Percentiles rank a stretch among this genome's conserved stretches.
Conservation (phyloP, 2,113 vertebrate genomes). For the Capreolus pygargus region DNA sequence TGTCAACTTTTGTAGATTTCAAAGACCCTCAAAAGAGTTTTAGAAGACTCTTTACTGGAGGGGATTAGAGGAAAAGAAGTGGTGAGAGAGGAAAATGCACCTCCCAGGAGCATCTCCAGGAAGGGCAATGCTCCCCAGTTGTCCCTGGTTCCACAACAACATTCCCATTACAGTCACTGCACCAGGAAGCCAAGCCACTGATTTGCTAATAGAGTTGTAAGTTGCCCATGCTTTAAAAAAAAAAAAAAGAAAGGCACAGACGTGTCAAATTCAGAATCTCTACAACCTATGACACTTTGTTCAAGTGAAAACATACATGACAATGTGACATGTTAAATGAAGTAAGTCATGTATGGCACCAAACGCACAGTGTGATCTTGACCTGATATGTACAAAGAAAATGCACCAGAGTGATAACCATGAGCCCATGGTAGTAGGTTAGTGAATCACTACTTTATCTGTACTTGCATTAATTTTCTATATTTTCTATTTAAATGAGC, state of each 20-base stretch:
- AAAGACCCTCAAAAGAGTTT: background rate
- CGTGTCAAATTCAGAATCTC: background rate
- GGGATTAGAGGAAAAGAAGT: background rate
- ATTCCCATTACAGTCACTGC: constrained; percentile 61
- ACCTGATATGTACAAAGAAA: background rate
- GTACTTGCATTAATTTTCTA: background rate
- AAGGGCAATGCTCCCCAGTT: background rate
- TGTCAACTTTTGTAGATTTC: background rate
- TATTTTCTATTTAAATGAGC: background rate
- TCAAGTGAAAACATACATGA: background rate
- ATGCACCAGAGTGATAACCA: background rate
- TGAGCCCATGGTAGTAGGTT: too few relatives aligned
- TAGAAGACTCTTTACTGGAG: background rate
- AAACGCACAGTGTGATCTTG: background rate
- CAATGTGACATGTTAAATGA: background rate
- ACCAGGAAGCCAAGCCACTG: background rate
- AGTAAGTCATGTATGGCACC: background rate
- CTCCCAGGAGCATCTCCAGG: background rate
- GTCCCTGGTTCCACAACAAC: constrained; percentile 57
- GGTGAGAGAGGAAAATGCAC: background rate
- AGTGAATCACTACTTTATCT: background rate
- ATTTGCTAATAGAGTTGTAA: background rate
- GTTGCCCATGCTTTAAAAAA: background rate
- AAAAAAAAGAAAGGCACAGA: background rate
- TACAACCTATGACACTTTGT: background rate